phyloP scores from a whole-genome alignment of 37 sponge, comb jelly and placozoan species.

The Chondrosia reniformis region DNA sequence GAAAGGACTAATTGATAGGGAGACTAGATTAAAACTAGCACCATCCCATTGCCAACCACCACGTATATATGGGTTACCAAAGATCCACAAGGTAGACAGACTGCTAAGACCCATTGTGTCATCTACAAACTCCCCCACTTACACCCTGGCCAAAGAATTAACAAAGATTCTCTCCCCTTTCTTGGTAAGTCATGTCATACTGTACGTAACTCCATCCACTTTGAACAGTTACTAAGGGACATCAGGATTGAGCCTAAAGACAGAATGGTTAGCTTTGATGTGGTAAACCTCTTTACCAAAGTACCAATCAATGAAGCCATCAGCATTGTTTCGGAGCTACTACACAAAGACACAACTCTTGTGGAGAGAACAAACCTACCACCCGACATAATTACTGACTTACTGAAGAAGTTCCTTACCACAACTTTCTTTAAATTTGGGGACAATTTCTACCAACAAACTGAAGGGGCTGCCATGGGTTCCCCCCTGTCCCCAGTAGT shows the following conservation, averaged over 20 bases:
- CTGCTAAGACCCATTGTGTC: conserved; percentile 23
- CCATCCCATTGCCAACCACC: no score
- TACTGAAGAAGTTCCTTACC: not conserved
- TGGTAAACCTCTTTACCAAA: not conserved
- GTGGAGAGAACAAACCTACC: not conserved
- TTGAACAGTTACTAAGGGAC: conserved; percentile 11
- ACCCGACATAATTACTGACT: not conserved
- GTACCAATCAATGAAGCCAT: conserved; percentile 12
- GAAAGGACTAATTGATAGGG: no score
- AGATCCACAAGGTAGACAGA: conserved; percentile 3
- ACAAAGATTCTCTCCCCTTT: conserved; percentile 7
- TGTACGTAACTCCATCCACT: not conserved
- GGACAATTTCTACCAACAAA: not conserved
- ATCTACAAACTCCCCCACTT: conserved; percentile 2
- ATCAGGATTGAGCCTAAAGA: not conserved
- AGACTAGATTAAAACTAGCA: no score
- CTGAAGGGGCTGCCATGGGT: conserved; percentile 12
- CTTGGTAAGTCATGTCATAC: not conserved
- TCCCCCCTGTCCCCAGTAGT: conserved; percentile 18
- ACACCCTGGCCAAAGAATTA: conserved; percentile 6
- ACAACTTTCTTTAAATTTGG: conserved; percentile 6
- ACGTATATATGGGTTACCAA: not conserved
- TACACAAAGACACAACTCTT: not conserved
- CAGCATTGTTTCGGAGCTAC: not conserved
- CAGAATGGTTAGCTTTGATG: conserved; percentile 13